Evolutionary conservation across 2,113 vertebrate genomes (phyloP).

Genomic region (Stomatorhinus ivindoensis): DNA sequence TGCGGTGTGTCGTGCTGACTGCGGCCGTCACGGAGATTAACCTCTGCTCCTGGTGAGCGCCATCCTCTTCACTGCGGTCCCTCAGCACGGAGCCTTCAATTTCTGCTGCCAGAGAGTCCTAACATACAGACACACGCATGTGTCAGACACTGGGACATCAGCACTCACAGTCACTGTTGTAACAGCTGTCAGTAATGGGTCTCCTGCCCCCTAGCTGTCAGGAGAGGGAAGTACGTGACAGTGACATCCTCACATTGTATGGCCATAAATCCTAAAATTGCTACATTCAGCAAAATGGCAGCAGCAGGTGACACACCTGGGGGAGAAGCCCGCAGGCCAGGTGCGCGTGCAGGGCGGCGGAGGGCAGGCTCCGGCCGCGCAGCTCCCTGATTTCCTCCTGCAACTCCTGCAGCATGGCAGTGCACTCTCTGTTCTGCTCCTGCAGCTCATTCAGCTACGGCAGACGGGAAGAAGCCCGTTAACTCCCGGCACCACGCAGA

Average conservation of each 20-base stretch:
- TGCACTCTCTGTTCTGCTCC: conserved; percentile 80
- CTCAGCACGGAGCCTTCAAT: conserved; percentile 91
- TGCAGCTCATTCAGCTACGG: conserved; percentile 82
- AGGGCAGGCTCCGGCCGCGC: conserved; percentile 67
- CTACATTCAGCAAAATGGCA: background rate
- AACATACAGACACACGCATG: conserved; percentile 4
- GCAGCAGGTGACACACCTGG: conserved; percentile 64
- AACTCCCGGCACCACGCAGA: background rate
- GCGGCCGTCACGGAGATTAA: conserved; percentile 31
- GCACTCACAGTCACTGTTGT: background rate
- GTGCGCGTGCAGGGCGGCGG: conserved; percentile 56
- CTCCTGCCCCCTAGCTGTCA: background rate
- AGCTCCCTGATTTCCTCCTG: conserved; percentile 87
- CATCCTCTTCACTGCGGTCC: conserved; percentile 76
- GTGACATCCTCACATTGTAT: background rate
- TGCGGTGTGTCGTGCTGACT: background rate
- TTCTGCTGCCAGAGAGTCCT: conserved; percentile 95
- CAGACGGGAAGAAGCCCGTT: background rate
- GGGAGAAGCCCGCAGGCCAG: conserved; percentile 68
- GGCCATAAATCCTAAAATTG: background rate
- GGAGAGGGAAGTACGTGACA: background rate
- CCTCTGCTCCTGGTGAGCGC: conserved; percentile 72
- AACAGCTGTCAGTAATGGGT: background rate
- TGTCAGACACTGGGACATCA: background rate
- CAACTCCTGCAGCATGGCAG: conserved; percentile 89